Percentiles rank a stretch among this genome's conserved stretches.
Evolutionary conservation across 2,888 invertebrate species (phyloP).

Genomic region (Flexamia atlantica): DNA sequence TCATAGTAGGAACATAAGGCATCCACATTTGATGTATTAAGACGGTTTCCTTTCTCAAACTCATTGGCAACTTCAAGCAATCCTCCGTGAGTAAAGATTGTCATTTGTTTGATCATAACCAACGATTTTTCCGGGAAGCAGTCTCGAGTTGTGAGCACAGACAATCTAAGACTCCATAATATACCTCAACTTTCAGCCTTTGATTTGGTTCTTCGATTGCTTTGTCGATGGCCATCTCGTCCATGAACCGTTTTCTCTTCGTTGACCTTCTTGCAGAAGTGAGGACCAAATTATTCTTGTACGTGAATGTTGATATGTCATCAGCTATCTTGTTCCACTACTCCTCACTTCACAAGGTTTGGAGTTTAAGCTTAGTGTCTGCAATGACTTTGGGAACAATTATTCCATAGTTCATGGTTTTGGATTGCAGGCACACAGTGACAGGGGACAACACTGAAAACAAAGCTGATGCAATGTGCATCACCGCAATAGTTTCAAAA

Average conservation of each 20-base stretch:
- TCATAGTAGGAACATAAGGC: background rate
- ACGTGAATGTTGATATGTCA: background rate
- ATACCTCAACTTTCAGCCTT: slow-evolving; percentile 43
- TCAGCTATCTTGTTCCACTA: slow-evolving; percentile 25
- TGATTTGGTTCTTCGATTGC: slow-evolving; percentile 6
- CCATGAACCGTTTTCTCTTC: slow-evolving; percentile 47
- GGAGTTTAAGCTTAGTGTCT: background rate
- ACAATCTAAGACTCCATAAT: slow-evolving; percentile 32
- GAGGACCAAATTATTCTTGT: too few relatives aligned
- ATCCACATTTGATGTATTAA: slow-evolving; percentile 11
- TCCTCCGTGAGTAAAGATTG: background rate
- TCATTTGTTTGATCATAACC: background rate
- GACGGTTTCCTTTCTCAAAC: background rate
- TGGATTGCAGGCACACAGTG: slow-evolving; percentile 40
- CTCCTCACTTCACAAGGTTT: slow-evolving; percentile 35
- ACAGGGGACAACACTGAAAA: slow-evolving; percentile 22
- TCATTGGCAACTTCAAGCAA: background rate
- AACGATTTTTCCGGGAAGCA: slow-evolving; percentile 45
- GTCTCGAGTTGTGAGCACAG: slow-evolving; percentile 29
- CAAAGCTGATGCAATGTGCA: slow-evolving; percentile 36
- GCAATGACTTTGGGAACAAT: slow-evolving; percentile 3
- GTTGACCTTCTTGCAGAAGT: background rate
- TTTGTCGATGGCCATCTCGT: slow-evolving; percentile 52
- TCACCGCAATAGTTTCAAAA: slow-evolving; percentile 12
- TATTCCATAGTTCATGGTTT: slow-evolving; percentile 35